Evolutionary conservation across 2,797 vertebrate species (phyloP).

Genomic region (Pangasius sanitwongsei): DNA sequence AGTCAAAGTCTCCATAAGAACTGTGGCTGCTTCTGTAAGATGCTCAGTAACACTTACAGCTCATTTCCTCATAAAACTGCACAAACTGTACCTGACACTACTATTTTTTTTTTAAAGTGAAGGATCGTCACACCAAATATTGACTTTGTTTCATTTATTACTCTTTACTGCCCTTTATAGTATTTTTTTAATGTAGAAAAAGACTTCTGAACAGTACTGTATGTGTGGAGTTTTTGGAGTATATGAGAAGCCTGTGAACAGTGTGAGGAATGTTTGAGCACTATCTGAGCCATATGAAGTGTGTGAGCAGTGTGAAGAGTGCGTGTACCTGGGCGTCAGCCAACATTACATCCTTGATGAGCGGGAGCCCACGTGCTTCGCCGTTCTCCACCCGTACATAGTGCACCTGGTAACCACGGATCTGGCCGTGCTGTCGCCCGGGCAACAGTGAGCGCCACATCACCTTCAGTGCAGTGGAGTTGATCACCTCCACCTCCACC

Average conservation of each 20-base stretch:
- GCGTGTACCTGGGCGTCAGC: slow-evolving; percentile 91
- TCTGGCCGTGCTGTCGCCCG: slow-evolving; percentile 94
- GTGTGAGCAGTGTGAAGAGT: not conserved
- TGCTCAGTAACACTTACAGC: too few relatives aligned
- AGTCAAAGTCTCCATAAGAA: too few relatives aligned
- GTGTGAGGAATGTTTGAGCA: not conserved
- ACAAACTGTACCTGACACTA: too few relatives aligned
- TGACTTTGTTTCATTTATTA: too few relatives aligned
- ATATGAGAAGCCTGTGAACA: not conserved
- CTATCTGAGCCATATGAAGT: not conserved
- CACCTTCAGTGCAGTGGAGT: slow-evolving; percentile 93
- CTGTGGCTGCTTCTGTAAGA: too few relatives aligned
- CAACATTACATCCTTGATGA: slow-evolving; percentile 97
- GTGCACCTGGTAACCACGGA: slow-evolving; percentile 98
- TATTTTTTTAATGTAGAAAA: too few relatives aligned
- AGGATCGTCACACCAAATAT: too few relatives aligned
- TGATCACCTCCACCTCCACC: slow-evolving; percentile 94
- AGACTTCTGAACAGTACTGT: too few relatives aligned
- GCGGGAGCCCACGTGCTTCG: slow-evolving; percentile 90
- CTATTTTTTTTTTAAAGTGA: too few relatives aligned
- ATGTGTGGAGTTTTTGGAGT: not conserved
- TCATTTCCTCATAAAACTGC: too few relatives aligned
- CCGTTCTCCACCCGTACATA: slow-evolving; percentile 94
- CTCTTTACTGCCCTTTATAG: too few relatives aligned
- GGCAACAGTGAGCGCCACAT: slow-evolving; percentile 92